Conservation (phyloP, 1,140 invertebrate species). For the Drosophila bipectinata region DNA sequence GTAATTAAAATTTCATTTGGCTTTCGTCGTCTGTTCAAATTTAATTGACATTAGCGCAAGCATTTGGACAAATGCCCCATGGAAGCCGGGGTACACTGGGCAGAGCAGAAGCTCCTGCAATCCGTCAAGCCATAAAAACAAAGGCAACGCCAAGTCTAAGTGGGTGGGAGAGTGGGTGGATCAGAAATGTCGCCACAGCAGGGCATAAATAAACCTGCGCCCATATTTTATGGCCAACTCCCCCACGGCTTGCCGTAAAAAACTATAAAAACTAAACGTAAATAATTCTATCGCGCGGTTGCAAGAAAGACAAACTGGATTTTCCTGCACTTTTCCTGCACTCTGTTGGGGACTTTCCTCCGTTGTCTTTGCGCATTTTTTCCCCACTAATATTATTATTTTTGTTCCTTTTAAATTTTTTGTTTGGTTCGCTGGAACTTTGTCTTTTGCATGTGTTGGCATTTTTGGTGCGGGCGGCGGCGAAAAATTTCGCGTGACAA, state of each 20-base stretch:
- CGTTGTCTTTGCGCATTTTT: conserved; percentile 66
- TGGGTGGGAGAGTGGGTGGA: conserved; percentile 8
- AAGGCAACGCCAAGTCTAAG: conserved; percentile 27
- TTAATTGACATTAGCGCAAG: conserved; percentile 76
- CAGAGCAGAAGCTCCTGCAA: conserved; percentile 36
- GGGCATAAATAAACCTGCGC: conserved; percentile 79
- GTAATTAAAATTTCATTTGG: conserved; percentile 80
- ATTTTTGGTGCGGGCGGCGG: conserved; percentile 60
- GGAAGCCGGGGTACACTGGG: not conserved
- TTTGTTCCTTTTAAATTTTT: conserved; percentile 39
- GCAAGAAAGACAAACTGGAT: conserved; percentile 54
- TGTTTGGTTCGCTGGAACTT: conserved; percentile 57
- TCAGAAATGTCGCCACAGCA: conserved; percentile 62
- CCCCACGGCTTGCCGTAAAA: conserved; percentile 58
- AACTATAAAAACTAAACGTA: conserved; percentile 82
- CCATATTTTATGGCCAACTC: conserved; percentile 76
- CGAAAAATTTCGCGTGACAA: conserved; percentile 83
- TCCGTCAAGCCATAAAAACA: conserved; percentile 79
- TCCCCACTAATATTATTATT: conserved; percentile 80
- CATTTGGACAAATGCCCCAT: conserved; percentile 57
- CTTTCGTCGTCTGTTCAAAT: conserved; percentile 63
- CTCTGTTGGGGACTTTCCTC: not conserved
- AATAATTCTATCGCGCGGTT: conserved; percentile 72
- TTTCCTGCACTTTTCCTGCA: conserved; percentile 16
- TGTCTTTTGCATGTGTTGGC: conserved; percentile 82